Evolutionary conservation across 1,140 invertebrate genomes (phyloP).

Genomic region (Antheraea mylitta): DNA sequence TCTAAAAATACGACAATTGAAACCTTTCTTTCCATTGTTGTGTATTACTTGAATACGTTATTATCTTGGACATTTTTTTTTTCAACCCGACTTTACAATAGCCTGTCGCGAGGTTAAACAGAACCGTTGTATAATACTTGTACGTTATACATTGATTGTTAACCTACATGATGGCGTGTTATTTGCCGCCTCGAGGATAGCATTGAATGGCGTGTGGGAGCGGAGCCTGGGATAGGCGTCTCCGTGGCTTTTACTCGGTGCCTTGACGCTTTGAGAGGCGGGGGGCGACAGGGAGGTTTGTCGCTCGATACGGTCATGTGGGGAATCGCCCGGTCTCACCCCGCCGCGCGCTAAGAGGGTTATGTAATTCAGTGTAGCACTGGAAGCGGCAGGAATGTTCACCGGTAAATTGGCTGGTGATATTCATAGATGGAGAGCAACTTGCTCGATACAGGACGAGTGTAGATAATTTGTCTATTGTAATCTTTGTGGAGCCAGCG

Average conservation of each 20-base stretch:
- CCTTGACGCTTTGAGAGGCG: slow-evolving; percentile 22
- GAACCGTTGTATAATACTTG: slow-evolving; percentile 22
- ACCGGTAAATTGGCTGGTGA: neutral
- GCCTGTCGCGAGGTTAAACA: neutral
- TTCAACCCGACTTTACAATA: slow-evolving; percentile 21
- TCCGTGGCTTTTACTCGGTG: slow-evolving; percentile 16
- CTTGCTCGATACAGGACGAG: too few species aligned
- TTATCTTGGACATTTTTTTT: neutral
- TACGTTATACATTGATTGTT: slow-evolving; percentile 33
- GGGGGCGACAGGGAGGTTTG: slow-evolving; percentile 29
- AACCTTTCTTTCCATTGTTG: slow-evolving; percentile 3
- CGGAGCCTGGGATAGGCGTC: neutral
- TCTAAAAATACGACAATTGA: neutral
- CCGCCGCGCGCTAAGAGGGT: slow-evolving; percentile 37
- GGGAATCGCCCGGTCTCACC: slow-evolving; percentile 22
- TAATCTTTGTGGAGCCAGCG: too few species aligned
- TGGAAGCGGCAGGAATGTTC: neutral
- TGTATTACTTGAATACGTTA: neutral
- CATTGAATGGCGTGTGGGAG: slow-evolving; percentile 37
- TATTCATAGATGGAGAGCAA: neutral
- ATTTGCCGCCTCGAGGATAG: slow-evolving; percentile 25
- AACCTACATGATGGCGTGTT: slow-evolving; percentile 30
- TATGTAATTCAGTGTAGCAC: slow-evolving; percentile 47
- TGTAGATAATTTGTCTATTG: too few species aligned
- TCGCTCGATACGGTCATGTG: slow-evolving; percentile 56